phyloP scores from a whole-genome alignment of 2,113 vertebrate genomes.

The Chamaea fasciata region DNA sequence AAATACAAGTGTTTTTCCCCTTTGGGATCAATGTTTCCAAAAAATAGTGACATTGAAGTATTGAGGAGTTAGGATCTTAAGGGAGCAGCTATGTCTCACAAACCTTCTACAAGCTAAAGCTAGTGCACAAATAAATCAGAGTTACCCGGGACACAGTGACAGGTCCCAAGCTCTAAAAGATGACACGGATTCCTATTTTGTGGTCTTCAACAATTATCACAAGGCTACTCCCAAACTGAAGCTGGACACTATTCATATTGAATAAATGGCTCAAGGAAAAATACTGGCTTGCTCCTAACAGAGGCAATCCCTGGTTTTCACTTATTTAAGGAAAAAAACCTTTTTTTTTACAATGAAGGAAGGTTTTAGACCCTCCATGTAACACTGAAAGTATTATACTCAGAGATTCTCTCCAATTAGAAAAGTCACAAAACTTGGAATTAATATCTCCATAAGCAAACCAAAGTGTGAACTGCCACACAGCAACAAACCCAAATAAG shows the following conservation, averaged over 20 bases:
- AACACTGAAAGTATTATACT: neutral
- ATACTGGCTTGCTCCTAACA: neutral
- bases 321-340: neutral
- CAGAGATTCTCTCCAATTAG: neutral
- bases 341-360: neutral
- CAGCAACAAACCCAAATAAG: neutral
- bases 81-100: neutral
- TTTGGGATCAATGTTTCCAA: neutral
- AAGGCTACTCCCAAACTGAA: neutral
- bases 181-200: neutral
- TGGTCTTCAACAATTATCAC: neutral
- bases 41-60: neutral
- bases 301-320: neutral
- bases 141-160: rapidly evolving
- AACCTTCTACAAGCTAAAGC: neutral
- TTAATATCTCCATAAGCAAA: neutral
- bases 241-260: neutral
- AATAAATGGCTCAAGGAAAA: neutral
- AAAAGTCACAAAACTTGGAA: neutral
- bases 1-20: neutral
- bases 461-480: neutral
- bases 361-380: neutral
- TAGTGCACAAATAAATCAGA: neutral
- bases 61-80: neutral
- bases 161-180: neutral